phyloP scores from a whole-genome alignment of 2,113 vertebrate genomes.

The Mastomys natalensis region DNA sequence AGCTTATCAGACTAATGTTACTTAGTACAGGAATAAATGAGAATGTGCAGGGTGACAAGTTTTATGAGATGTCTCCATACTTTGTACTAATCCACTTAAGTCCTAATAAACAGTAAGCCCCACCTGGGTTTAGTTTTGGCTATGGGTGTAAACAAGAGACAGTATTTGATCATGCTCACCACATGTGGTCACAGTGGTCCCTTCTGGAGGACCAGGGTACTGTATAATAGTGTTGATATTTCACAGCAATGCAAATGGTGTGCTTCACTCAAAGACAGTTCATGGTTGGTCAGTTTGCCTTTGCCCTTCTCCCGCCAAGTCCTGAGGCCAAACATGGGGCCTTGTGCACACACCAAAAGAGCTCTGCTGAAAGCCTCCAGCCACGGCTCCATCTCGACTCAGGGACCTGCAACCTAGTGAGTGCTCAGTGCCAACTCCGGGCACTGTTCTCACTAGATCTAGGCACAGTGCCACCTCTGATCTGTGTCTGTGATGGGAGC shows the following conservation, averaged over 20 bases:
- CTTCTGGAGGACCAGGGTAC: not conserved
- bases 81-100: not conserved
- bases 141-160: not conserved
- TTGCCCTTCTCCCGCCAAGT: not conserved
- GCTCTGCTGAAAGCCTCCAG: not conserved
- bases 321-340: not conserved
- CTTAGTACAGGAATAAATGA: not conserved
- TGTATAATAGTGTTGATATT: not conserved
- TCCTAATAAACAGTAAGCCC: not conserved
- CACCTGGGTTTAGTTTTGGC: not conserved
- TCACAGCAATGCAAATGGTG: not conserved
- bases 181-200: not conserved
- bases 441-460: slow-evolving; percentile 23
- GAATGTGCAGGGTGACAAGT: too few species aligned
- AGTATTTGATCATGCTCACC: not conserved
- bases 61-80: not conserved
- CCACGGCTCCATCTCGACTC: not conserved
- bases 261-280: not conserved
- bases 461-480: not conserved
- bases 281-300: not conserved
- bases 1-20: not conserved
- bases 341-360: not conserved
- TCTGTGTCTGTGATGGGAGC: not conserved
- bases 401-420: not conserved
- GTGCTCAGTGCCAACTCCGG: not conserved